phyloP scores from a whole-genome alignment of 2,113 vertebrate genomes.

The Malaclemys terrapin region DNA sequence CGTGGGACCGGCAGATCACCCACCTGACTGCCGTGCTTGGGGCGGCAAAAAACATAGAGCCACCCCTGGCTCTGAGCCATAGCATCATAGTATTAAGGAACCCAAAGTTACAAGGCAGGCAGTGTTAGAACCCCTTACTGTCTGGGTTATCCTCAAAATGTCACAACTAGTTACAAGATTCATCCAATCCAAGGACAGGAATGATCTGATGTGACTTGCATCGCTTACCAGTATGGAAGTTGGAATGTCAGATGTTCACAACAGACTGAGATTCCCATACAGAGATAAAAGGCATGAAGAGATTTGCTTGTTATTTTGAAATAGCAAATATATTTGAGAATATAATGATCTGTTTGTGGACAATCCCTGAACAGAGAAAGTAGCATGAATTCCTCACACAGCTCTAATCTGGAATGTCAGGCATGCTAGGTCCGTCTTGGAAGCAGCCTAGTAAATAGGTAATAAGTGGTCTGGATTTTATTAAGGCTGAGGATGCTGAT shows the following conservation, averaged over 20 bases:
- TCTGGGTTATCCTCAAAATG: background rate
- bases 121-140: background rate
- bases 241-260: background rate
- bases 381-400: background rate
- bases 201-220: fast-evolving
- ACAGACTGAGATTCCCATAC: conserved; percentile 28
- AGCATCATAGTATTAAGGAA: background rate
- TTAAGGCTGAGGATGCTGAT: background rate
- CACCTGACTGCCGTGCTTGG: too few relatives aligned
- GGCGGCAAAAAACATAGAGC: too few relatives aligned
- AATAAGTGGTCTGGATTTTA: background rate
- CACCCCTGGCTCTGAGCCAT: too few relatives aligned
- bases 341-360: background rate
- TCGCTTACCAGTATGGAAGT: background rate
- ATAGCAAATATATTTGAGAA: background rate
- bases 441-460: fast-evolving
- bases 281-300: background rate
- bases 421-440: fast-evolving
- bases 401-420: background rate
- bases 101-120: background rate
- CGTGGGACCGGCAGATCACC: too few relatives aligned
- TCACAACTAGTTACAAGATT: background rate
- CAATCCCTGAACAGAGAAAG: background rate
- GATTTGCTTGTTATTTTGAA: background rate
- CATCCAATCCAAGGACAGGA: background rate